Evolutionary conservation across 2,113 vertebrate species (phyloP), one percentile per base, ranked within the genome.

Genomic region (Ciconia boyciana): DNA sequence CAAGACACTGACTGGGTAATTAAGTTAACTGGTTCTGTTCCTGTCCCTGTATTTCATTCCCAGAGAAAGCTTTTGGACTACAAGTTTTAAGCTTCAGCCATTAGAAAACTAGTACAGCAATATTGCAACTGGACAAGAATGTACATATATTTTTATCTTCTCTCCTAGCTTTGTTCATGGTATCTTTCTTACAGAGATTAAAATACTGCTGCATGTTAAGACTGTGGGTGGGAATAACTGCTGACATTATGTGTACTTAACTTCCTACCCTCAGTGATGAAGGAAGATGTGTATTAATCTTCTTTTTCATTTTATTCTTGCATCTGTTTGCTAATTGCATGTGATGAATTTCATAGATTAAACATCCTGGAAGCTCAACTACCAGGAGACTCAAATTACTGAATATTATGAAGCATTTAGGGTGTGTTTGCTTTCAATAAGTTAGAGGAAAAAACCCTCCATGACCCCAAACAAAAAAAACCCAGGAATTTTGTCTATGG

Each of bases 401-500:
- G 36, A 74, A 39, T 79, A 51, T 46, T 68, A 32, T 32, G 34
- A 52, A 79, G 18, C 9, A 64, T 62, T 80, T 39, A 39, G 16
- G 17, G 36, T 69, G 21, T 11, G 39, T 74, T 58, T 57, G 19
- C 31, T 19, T 48, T 62, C 43, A 29, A 0, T 36, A 65, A 76
- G 11, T 49, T 76, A 16, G 3, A 28, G 16, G 2, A 3, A 6
- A 44, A 51, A 55, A 52, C 3, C 10, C 9, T 41, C 15, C 13
- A 20, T 4, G 36, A 52, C 10, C 4, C 8, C 13, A 60, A 44
- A 66, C 18, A 75, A 11, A 43, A 61, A 21, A 18, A 60, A 3
- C 1, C 2, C 2, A 12, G n/a, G 18, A 46, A 11, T 28, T 51
- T 70, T 46, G 52, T 4, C 46, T 55, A 0, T 55, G n/a, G 7